Evolutionary conservation across 2,113 vertebrate genomes (phyloP).

Genomic region (Nettapus auritus): DNA sequence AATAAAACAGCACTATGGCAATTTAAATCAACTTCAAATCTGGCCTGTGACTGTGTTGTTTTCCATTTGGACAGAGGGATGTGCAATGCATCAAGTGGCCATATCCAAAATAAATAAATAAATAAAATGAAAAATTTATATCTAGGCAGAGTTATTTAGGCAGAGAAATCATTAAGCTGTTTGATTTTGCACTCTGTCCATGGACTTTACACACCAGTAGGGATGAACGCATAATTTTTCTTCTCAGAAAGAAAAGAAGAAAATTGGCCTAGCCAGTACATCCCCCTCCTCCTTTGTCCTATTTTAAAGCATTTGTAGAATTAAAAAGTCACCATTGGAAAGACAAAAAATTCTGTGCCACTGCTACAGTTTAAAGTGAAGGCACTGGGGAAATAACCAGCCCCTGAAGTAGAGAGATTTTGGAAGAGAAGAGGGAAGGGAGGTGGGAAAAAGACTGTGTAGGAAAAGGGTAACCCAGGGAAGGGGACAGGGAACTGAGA

Average conservation of each 20-base stretch:
- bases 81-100: neutral
- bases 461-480: neutral
- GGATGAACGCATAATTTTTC: neutral
- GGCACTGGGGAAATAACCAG: neutral
- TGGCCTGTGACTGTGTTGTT: neutral
- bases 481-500: neutral
- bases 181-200: neutral
- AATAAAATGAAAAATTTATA: neutral
- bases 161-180: conserved; percentile 19
- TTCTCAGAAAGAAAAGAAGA: neutral
- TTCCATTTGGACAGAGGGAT: conserved; percentile 11
- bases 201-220: neutral
- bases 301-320: neutral
- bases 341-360: neutral
- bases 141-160: neutral
- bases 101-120: neutral
- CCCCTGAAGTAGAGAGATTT: neutral
- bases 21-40: conserved; percentile 9
- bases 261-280: neutral
- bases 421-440: neutral
- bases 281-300: neutral
- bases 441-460: neutral
- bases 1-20: neutral
- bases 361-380: neutral
- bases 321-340: neutral